phyloP scores from a whole-genome alignment of 2,797 vertebrate species.

The Mormyrops attenuatus region DNA sequence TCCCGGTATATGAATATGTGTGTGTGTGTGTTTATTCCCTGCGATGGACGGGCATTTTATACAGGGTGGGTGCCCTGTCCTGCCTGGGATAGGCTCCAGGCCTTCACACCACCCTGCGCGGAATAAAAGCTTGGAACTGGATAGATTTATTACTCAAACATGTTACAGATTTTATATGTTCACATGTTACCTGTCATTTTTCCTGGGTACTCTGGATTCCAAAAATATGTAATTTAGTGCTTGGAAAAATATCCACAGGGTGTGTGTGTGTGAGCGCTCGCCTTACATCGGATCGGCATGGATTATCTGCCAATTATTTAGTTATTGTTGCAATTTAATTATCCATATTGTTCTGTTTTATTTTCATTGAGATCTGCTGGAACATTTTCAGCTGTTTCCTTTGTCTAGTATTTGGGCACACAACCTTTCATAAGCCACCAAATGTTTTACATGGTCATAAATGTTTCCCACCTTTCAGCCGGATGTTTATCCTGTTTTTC shows the following conservation, averaged over 20 bases:
- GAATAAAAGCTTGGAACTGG: neutral
- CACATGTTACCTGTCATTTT: neutral
- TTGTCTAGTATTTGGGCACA: neutral
- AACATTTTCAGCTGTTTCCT: neutral
- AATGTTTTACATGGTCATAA: neutral
- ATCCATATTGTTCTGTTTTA: neutral
- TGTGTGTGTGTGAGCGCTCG: neutral
- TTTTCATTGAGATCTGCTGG: neutral
- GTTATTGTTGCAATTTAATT: neutral
- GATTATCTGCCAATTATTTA: neutral
- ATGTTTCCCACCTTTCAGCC: neutral
- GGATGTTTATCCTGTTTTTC: neutral
- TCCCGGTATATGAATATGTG: neutral
- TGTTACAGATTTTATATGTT: neutral
- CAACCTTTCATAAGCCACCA: neutral
- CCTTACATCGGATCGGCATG: neutral
- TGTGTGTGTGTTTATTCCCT: neutral
- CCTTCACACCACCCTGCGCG: neutral
- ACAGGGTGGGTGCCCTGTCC: neutral
- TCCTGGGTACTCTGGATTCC: neutral
- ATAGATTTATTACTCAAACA: neutral
- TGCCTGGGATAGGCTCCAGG: neutral
- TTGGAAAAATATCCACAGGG: neutral
- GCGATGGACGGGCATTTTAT: neutral
- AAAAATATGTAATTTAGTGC: neutral